Evolutionary conservation across 2,113 vertebrate genomes (phyloP), one percentile per base, ranked within the genome.

Genomic region (Dicrurus megarhynchus): DNA sequence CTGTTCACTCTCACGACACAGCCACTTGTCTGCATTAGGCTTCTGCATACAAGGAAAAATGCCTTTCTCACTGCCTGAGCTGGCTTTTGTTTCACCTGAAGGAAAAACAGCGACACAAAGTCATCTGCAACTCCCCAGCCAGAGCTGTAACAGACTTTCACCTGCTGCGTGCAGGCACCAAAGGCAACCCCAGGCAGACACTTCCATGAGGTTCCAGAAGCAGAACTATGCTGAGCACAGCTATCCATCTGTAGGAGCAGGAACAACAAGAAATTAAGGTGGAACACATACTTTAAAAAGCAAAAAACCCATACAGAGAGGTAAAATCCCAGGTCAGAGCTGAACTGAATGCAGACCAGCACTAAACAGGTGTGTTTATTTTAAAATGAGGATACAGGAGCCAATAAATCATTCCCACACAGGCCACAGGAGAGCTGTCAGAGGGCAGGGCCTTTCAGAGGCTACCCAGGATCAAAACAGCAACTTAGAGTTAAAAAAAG

Each of bases 1-100:
- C 89, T 74, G 63, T 16, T 85, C 2, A 0, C 39, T 55, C 24
- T 7, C 79, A 14, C 0, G 0, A 46, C 76, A 68, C 2, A 0
- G 35, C 22, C 73, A 14, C 85, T 84, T 52, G 63, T 52, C 67
- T 84, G 73, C 64, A 50, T 67, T 11, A 37, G 56, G 42, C 39
- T 60, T 26, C 79, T 4, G 4, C 26, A 8, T 0, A 18, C 16
- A 6, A 70, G 47, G 41, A 70, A 57, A 90, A 96, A 95, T 39
- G 20, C 5, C 22, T 32, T 10, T 30, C 44, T 60, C 59, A 0
- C 53, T 80, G 63, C 70, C 24, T 42, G 49, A 88, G 37, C 50
- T 76, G 59, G 6, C 26, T 92, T 79, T 56, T 46, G 9, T 46
- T 68, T 73, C 37, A 83, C 50, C 67, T 83, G 89, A 46, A 83